These are phyloP conservation scores for Tautogolabrus adspersus DNA, from an alignment of 2,113 vertebrate species.

Conservation along the genomic window DNA sequence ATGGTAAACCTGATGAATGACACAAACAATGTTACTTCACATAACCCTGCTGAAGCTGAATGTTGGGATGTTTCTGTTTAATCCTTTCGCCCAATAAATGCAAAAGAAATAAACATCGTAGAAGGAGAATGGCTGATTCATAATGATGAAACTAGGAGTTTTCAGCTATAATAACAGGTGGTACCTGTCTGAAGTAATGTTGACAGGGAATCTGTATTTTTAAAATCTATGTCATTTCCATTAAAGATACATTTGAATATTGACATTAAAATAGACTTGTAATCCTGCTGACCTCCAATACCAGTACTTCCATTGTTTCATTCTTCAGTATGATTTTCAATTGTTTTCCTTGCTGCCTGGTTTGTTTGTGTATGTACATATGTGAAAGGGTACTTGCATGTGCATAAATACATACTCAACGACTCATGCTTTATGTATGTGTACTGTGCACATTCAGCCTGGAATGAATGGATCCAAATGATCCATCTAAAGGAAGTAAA, in stretches of 20 bases:
- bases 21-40: too few species aligned
- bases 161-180: not conserved
- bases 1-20: too few species aligned
- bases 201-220: too few species aligned
- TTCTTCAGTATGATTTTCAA: not conserved
- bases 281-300: not conserved
- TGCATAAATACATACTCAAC: not conserved
- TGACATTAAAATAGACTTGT: too few species aligned
- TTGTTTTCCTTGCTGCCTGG: not conserved
- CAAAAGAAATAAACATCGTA: too few species aligned
- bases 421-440: not conserved
- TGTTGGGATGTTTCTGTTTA: too few species aligned
- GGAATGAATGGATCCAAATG: not conserved
- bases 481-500: not conserved
- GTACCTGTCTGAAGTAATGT: too few species aligned
- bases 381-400: not conserved
- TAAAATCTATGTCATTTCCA: not conserved
- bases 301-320: not conserved
- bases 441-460: not conserved
- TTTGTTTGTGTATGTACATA: slow-evolving; percentile 17
- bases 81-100: too few species aligned
- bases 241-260: not conserved
- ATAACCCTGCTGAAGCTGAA: too few species aligned
- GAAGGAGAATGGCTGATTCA: too few species aligned
- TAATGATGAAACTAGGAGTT: not conserved